A percentile compares a stretch with the other conserved stretches of the same genome.
Evolutionary conservation across 2,113 vertebrate genomes (phyloP).

Genomic region (Equus quagga): DNA sequence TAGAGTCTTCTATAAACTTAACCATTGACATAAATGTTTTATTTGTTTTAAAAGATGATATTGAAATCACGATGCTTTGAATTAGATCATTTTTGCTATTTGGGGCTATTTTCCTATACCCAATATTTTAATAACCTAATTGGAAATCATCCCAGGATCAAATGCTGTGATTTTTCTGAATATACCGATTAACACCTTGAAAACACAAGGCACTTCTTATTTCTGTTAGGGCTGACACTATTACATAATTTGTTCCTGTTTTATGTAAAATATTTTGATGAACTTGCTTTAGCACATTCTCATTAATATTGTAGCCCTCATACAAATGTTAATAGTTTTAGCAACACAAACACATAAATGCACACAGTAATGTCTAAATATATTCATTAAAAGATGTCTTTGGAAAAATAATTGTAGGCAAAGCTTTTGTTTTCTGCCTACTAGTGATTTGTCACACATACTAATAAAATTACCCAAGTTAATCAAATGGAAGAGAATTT

Average conservation of each 20-base stretch:
- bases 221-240: conserved; percentile 20
- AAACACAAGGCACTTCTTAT: conserved; percentile 32
- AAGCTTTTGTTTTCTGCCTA: neutral
- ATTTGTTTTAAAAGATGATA: conserved; percentile 19
- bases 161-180: conserved; percentile 61
- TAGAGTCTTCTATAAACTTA: neutral
- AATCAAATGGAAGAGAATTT: neutral
- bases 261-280: conserved; percentile 65
- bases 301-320: conserved; percentile 48
- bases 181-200: conserved; percentile 66
- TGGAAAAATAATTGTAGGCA: neutral
- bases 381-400: conserved; percentile 33
- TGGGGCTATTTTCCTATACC: neutral
- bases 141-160: conserved; percentile 37
- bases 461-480: neutral
- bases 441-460: neutral
- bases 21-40: neutral
- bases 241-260: conserved; percentile 49
- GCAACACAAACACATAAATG: neutral
- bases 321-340: conserved; percentile 54
- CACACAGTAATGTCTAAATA: neutral
- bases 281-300: conserved; percentile 51
- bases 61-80: neutral
- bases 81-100: conserved; percentile 9
- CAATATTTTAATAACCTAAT: conserved; percentile 29